These are phyloP conservation scores for Micromussa lordhowensis DNA, from an alignment of 92 coral and sea anemone genomes.

Conservation along the genomic window DNA sequence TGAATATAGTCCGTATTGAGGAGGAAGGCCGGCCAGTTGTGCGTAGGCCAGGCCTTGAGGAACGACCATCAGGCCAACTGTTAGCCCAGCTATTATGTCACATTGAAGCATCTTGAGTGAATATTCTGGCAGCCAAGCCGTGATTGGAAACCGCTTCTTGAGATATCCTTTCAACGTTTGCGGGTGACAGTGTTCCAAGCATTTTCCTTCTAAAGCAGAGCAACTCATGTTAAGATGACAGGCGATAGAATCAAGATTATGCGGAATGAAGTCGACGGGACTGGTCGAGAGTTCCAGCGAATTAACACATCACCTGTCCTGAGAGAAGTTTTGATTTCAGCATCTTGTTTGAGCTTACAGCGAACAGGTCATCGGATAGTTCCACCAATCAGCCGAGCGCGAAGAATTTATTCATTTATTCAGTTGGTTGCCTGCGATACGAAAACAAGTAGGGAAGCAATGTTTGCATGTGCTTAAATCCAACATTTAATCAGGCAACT, in stretches of 20 bases:
- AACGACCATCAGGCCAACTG: conserved; percentile 96
- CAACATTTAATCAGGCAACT: neutral
- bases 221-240: conserved; percentile 30
- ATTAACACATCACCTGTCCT: conserved; percentile 30
- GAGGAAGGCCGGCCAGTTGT: conserved; percentile 91
- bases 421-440: conserved; percentile 36
- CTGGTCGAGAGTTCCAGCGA: neutral
- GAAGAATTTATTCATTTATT: conserved; percentile 29
- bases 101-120: conserved; percentile 76
- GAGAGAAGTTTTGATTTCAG: conserved; percentile 29
- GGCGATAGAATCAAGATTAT: neutral
- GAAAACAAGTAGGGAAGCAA: conserved; percentile 18
- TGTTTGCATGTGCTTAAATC: conserved; percentile 23
- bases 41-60: conserved; percentile 99
- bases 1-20: conserved; percentile 92
- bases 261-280: conserved; percentile 19
- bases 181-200: conserved; percentile 70
- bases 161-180: conserved; percentile 42
- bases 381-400: conserved; percentile 33
- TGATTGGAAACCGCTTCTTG: conserved; percentile 83
- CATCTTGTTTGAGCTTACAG: conserved; percentile 30
- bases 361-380: conserved; percentile 22
- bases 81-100: conserved; percentile 94
- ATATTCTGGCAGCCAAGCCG: conserved; percentile 86
- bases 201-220: conserved; percentile 71